Percentiles rank a stretch among this genome's conserved stretches.
Conservation (phyloP, 1,140 invertebrate genomes). For the Drosophila ananassae region DNA sequence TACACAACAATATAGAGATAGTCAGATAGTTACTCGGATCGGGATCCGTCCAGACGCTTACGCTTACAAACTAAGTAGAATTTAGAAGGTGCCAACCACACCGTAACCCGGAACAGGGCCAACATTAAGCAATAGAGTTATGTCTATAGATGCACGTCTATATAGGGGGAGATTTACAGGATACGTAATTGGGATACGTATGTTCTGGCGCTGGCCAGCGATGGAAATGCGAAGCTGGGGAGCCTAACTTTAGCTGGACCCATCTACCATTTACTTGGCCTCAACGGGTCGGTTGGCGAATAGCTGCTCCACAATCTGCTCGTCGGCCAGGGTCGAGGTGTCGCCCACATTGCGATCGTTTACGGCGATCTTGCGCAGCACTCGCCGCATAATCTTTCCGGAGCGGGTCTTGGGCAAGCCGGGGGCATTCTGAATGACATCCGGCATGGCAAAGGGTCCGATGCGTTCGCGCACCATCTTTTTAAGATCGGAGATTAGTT, state of each 20-base stretch:
- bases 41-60: constrained; percentile 46
- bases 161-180: constrained; percentile 70
- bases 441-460: constrained; percentile 98
- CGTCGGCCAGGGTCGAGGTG: constrained; percentile 95
- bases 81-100: constrained; percentile 37
- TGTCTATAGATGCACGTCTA: constrained; percentile 15
- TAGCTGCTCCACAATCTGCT: constrained; percentile 91
- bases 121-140: constrained; percentile 45
- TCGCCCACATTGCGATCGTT: constrained; percentile 96
- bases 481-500: constrained; percentile 91
- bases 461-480: constrained; percentile 95
- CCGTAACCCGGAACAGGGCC: constrained; percentile 50
- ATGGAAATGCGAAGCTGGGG: constrained; percentile 40
- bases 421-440: constrained; percentile 96
- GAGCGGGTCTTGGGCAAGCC: constrained; percentile 98
- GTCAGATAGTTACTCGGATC: constrained; percentile 8
- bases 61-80: constrained; percentile 63
- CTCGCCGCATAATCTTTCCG: constrained; percentile 98
- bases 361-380: constrained; percentile 96
- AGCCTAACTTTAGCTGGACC: constrained; percentile 10
- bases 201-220: constrained; percentile 13
- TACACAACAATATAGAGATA: constrained; percentile 10
- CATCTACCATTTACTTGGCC: constrained; percentile 69
- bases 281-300: constrained; percentile 89
- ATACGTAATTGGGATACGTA: constrained; percentile 43